Base-by-base conservation (phyloP, 2,113 vertebrate species). In the Anolis sagrei region DNA sequence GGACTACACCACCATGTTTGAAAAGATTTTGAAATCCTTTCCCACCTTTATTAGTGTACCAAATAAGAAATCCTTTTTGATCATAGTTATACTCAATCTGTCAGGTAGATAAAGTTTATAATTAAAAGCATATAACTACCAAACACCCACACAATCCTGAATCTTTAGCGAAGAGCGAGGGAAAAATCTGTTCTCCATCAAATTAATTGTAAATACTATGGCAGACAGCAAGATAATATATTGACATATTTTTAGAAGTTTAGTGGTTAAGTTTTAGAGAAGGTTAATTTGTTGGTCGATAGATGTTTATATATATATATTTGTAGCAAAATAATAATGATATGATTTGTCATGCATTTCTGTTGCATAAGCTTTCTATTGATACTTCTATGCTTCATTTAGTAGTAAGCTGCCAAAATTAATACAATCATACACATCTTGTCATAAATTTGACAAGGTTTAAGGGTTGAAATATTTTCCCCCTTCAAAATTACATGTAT, bases 401-500 rank as follows among this genome's bases (percentile, higher is more conserved):
- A 95, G 90, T 91, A 93, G 86, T 81, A 91, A 94, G 80, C 90
- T 95, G 92, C 91, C 94, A 95, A 95, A 96, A 95, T 91, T 92
- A 94, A 86, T 83, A 69, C 32, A 91, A 13, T 80, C 86, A 92
- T 94, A 95, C 94, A 82, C 92, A 89, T 95, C 94, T 94, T 95
- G 92, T 95, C 92, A 96, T 49, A 95, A 91, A 93, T 90, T 85
- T 95, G 94, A 95, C 93, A 95, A 81, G 74, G 86, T 95, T 96
- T 95, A 93, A 82, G 89, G 78, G 69, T 75, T 86, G 91, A 95
- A 93, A 93, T 92, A 90, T 79, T 94, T 86, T 91, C 44, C 64
- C 75, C 32, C 19, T 49, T 34, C 89, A 91, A 94, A 95, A 93
- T 92, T 95, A 96, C 92, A 84, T 95, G 94, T 89, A 84, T n/a